Evolutionary conservation across 35 echinoderm and acorn worm genomes (phyloP), one percentile per base, ranked within the genome.

Genomic region (Amphiura filiformis): DNA sequence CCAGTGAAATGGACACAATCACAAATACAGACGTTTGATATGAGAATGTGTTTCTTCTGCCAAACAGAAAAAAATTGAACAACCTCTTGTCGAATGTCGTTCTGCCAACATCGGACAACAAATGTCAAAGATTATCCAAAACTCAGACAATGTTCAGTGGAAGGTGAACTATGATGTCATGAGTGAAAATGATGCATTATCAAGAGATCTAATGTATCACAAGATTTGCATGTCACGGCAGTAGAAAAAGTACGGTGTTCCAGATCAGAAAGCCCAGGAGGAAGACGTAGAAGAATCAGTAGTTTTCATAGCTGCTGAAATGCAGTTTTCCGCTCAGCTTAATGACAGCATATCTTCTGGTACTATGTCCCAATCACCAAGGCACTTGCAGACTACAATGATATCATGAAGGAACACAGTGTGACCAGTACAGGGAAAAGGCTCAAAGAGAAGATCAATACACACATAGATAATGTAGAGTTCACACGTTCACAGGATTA

Each of bases 211-310:
- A 37, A 37, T 34, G 78, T 80, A 80, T 80, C 78, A 34, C 28
- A 77, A 37, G 26, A 36, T 36, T 80, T 34, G 78, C 34, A 80
- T 80, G 78, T 35, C 34, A 36, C 28, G 78, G 34, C 78, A 80
- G 35, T 80, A n/a, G 78, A 80, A 80, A 80, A 80, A 80, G 28
- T 80, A 80, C 38, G 13, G 78, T 39, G 78, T 39, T 80, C 78
- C 17, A 34, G 4, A 34, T 3, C 17, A 80, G 14, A 31, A 36
- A 34, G 26, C 3, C 38, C 28, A 80, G 28, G 34, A 31, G 26
- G 9, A 77, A 80, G 34, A 36, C 28, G 14, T 5, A 70, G 61
- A 70, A 70, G 61, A 70, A 4, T 2, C 9, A 70, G 26, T n/a
- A 26, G 28, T 26, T 30, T 70, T 70, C 28, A 70, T 70, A 13